These are phyloP conservation scores for Oxyteleia sp. DNA, from an alignment of 2,888 invertebrate species.

Conservation along the genomic window DNA sequence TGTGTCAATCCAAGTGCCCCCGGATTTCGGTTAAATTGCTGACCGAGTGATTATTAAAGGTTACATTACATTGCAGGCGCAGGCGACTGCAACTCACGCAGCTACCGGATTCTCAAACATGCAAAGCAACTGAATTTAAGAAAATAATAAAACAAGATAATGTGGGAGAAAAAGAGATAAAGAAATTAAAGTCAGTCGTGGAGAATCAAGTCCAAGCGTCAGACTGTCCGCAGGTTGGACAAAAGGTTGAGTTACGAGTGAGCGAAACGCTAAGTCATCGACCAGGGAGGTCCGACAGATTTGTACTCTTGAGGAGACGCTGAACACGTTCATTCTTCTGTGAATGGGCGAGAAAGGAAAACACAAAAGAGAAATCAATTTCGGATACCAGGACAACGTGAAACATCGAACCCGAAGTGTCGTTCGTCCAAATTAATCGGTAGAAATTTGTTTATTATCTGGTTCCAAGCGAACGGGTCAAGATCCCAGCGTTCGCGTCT, in stretches of 20 bases:
- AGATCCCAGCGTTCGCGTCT: slow-evolving; percentile 13
- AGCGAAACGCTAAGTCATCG: slow-evolving; percentile 82
- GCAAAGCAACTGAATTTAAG: slow-evolving; percentile 64
- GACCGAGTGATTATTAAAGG: slow-evolving; percentile 52
- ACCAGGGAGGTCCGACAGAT: slow-evolving; percentile 84
- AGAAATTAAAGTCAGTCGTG: slow-evolving; percentile 76
- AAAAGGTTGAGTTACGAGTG: slow-evolving; percentile 81
- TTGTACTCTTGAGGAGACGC: slow-evolving; percentile 79
- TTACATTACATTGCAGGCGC: slow-evolving; percentile 62
- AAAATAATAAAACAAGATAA: no score
- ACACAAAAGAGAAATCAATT: slow-evolving; percentile 52
- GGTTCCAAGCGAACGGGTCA: neutral
- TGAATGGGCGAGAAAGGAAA: slow-evolving; percentile 45
- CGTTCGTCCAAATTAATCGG: slow-evolving; percentile 35
- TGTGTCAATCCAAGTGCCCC: no score
- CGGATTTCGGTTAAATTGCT: no score
- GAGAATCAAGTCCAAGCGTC: slow-evolving; percentile 20
- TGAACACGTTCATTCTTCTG: slow-evolving; percentile 75
- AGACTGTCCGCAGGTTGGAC: slow-evolving; percentile 77
- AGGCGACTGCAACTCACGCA: slow-evolving; percentile 35
- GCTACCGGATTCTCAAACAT: slow-evolving; percentile 80
- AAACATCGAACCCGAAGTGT: slow-evolving; percentile 15
- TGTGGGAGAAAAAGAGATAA: neutral
- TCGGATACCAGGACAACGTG: slow-evolving; percentile 22
- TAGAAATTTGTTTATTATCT: slow-evolving; percentile 38